Percentiles rank a stretch among this genome's conserved stretches.
These are phyloP conservation scores for Rhynchonycteris naso DNA, from an alignment of 2,797 vertebrate genomes.

Conservation along the genomic window DNA sequence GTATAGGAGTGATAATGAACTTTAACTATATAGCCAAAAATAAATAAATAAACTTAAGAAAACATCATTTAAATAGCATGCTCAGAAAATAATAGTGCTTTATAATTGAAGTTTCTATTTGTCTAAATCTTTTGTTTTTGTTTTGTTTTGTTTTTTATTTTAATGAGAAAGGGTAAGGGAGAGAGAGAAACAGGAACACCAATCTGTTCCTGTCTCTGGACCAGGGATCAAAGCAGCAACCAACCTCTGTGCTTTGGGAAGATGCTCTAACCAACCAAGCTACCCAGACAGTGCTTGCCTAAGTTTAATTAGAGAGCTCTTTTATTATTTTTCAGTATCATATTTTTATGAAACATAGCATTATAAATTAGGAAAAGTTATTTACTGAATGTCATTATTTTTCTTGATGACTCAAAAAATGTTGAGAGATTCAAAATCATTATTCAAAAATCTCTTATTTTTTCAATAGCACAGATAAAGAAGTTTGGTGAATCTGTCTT, in stretches of 20 bases:
- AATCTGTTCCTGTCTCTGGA: no score
- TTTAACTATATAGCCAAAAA: conserved; percentile 1
- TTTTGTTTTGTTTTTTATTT: no score
- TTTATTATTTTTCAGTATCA: not conserved
- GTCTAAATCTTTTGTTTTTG: not conserved
- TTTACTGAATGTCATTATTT: not conserved
- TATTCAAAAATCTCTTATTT: not conserved
- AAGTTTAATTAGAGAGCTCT: not conserved
- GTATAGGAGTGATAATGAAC: not conserved
- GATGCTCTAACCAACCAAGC: no score
- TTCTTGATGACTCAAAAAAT: conserved; percentile 19
- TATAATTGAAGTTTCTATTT: conserved; percentile 33
- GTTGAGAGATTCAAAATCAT: not conserved
- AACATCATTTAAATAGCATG: not conserved
- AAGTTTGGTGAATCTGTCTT: not conserved
- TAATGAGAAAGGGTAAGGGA: no score
- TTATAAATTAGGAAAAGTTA: not conserved
- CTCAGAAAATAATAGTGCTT: not conserved
- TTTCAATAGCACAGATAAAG: not conserved
- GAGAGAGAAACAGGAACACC: no score
- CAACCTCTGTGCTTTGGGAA: no score
- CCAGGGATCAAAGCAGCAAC: no score
- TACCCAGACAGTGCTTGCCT: not conserved
- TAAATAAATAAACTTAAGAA: not conserved
- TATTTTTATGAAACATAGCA: not conserved